These are phyloP conservation scores for Ahaetulla prasina DNA, from an alignment of 2,113 vertebrate species.

Conservation along the genomic window DNA sequence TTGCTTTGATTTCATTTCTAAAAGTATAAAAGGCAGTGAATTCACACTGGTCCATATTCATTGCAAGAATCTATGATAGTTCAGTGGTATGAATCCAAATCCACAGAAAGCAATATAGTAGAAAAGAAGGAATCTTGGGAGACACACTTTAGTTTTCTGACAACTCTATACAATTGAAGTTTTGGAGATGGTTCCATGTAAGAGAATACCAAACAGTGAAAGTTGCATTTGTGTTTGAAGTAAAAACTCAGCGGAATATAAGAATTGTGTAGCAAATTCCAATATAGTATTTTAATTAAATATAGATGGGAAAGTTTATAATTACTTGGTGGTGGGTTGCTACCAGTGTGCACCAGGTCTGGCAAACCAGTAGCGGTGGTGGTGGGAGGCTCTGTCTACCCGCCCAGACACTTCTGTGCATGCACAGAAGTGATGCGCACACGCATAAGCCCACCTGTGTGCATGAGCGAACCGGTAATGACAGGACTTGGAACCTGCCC, in stretches of 20 bases:
- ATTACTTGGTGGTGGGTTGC: no score
- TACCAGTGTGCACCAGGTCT: no score
- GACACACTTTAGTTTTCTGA: not conserved
- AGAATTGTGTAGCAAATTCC: not conserved
- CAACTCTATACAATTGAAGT: not conserved
- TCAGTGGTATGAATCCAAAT: not conserved
- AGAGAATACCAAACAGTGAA: not conserved
- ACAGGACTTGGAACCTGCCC: no score
- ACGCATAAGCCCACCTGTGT: no score
- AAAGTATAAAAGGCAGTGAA: not conserved
- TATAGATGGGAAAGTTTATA: not conserved
- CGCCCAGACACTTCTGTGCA: no score
- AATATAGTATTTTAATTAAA: not conserved
- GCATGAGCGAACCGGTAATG: no score
- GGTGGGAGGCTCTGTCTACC: no score
- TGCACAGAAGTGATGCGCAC: no score
- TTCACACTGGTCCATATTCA: not conserved
- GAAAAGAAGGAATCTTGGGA: not conserved
- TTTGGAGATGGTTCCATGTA: not conserved
- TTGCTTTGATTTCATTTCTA: not conserved
- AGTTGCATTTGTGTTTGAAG: not conserved
- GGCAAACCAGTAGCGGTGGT: no score
- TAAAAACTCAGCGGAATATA: not conserved
- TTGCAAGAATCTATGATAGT: not conserved
- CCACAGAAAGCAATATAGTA: not conserved